Conservation (phyloP, 2,113 vertebrate genomes). For the Vulpes vulpes region DNA sequence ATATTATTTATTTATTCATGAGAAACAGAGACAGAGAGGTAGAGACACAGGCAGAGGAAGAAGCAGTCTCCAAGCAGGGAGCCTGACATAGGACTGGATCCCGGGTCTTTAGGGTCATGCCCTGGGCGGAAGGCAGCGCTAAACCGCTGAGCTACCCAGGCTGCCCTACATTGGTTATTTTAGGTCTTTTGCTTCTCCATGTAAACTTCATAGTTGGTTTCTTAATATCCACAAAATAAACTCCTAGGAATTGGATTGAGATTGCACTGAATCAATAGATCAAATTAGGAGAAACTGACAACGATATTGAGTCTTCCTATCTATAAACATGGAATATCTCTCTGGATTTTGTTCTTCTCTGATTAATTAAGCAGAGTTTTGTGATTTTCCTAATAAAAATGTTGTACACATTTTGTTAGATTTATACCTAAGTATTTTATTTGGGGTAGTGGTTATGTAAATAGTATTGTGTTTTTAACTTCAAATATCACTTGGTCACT, state of each 20-base stretch:
- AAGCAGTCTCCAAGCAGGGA: too few relatives aligned
- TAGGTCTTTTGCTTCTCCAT: not conserved
- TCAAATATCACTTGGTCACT: not conserved
- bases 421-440: not conserved
- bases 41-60: too few relatives aligned
- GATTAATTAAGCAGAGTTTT: not conserved
- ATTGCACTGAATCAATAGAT: not conserved
- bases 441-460: not conserved
- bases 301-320: not conserved
- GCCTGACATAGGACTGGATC: too few relatives aligned
- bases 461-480: not conserved
- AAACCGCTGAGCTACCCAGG: too few relatives aligned
- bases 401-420: not conserved
- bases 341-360: not conserved
- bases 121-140: too few relatives aligned
- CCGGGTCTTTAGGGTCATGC: too few relatives aligned
- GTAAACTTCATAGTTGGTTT: not conserved
- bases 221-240: not conserved
- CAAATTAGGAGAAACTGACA: not conserved
- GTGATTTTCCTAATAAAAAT: not conserved
- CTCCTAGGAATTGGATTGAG: not conserved
- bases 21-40: too few relatives aligned
- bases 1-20: too few relatives aligned
- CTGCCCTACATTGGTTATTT: not conserved
- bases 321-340: not conserved